Percentiles rank a stretch among this genome's conserved stretches.
Evolutionary conservation across 2,113 vertebrate genomes (phyloP).

Genomic region (Poeciliopsis prolifica): DNA sequence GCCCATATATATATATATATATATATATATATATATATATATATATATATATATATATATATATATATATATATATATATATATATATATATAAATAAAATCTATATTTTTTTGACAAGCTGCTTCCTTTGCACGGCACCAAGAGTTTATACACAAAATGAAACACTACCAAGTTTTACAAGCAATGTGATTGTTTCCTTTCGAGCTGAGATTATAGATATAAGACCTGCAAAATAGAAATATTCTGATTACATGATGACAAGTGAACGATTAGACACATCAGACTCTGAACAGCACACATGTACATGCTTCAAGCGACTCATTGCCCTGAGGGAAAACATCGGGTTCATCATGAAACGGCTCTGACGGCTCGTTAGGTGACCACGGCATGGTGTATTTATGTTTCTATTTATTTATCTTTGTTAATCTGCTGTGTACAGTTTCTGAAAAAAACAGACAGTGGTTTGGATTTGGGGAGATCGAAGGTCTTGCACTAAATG

Average conservation of each 20-base stretch:
- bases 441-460: conserved; percentile 41
- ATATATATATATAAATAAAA: too few relatives aligned
- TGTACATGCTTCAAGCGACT: conserved; percentile 25
- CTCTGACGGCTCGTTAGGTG: conserved; percentile 61
- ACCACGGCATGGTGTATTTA: conserved; percentile 62
- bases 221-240: conserved; percentile 18
- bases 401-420: conserved; percentile 73
- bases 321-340: conserved; percentile 32
- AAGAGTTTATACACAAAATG: conserved; percentile 31
- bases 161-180: conserved; percentile 24
- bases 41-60: too few relatives aligned
- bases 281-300: conserved; percentile 52
- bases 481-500: conserved; percentile 68
- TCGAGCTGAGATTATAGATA: conserved; percentile 23
- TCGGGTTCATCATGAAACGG: conserved; percentile 29
- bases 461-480: conserved; percentile 52
- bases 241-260: conserved; percentile 36
- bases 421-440: conserved; percentile 55
- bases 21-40: too few relatives aligned
- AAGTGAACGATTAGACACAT: conserved; percentile 58
- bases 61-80: too few relatives aligned
- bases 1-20: too few relatives aligned
- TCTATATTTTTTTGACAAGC: too few relatives aligned
- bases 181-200: conserved; percentile 33
- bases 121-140: conserved; percentile 27